Conservation (phyloP, 2,888 invertebrate genomes). For the Melolontha melolontha region DNA sequence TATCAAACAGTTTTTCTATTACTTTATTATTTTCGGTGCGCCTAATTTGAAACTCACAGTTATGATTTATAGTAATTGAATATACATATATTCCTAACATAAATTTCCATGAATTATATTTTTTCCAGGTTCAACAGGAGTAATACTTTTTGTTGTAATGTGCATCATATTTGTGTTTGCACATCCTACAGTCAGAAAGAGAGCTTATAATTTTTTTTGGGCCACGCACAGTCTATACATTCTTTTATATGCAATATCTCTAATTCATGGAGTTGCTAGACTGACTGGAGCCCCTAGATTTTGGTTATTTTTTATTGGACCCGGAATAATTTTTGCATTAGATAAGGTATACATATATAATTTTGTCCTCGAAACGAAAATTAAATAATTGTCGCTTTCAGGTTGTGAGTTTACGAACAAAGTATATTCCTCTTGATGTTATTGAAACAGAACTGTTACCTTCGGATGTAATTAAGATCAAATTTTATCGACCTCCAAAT, state of each 20-base stretch:
- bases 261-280: slow-evolving; percentile 91
- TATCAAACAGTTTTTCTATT: no score
- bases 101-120: no score
- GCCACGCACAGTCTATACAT: slow-evolving; percentile 92
- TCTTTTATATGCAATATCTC: slow-evolving; percentile 83
- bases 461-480: slow-evolving; percentile 93
- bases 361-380: slow-evolving; percentile 3
- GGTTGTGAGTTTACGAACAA: slow-evolving; percentile 90
- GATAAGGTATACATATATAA: slow-evolving; percentile 76
- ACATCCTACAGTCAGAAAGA: slow-evolving; percentile 90
- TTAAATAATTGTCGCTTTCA: slow-evolving; percentile 57
- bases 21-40: no score
- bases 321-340: slow-evolving; percentile 88
- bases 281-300: slow-evolving; percentile 92
- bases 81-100: no score
- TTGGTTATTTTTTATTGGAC: slow-evolving; percentile 94
- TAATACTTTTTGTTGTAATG: slow-evolving; percentile 89
- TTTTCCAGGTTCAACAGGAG: slow-evolving; percentile 87
- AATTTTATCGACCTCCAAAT: slow-evolving; percentile 95
- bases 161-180: slow-evolving; percentile 97
- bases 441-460: slow-evolving; percentile 93
- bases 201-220: slow-evolving; percentile 97
- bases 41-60: no score
- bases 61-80: no score
- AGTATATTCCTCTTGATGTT: slow-evolving; percentile 92